Evolutionary conservation across 2,888 invertebrate genomes (phyloP), one percentile per base, ranked within the genome.

Genomic region (Apamea anceps): DNA sequence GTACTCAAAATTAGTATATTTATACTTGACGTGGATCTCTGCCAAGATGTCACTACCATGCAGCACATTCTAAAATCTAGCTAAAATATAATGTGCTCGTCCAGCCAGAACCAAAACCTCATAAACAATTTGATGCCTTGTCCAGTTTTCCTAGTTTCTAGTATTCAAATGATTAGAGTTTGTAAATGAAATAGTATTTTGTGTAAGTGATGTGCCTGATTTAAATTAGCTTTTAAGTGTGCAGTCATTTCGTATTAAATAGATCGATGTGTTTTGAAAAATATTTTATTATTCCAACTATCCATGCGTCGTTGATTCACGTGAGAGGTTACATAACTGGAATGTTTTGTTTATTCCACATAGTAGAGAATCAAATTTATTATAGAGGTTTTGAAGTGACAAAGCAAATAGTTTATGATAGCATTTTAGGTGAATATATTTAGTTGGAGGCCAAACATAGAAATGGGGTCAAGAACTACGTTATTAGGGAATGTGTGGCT

Each of bases 41-140:
- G 96, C 96, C 96, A 97, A 96, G 93, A 95, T 95, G 95, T 95
- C 95, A 95, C 93, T 94, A 95, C 96, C 96, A 96, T 95, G 90
- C 94, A 92, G 85, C 88, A 91, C 93, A 93, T 94, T 94, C 92
- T 94, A 91, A 93, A 93, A 94, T 93, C 89, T 91, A 91, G 87
- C 92, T 93, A 92, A 94, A 94, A 92, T 93, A 92, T 90, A 91
- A 90, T 83, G 83, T 82, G 79, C 86, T 89, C 87, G 85, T 85
- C 82, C 85, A 87, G 81, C 79, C 82, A 84, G 84, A 86, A 84
- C 87, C 80, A 82, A 90, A 86, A 65, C 60, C 75, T 80, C 73
- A 84, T 79, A 83, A 86, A 77, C 62, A 78, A 87, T 83, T 76
- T 75, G 75, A 81, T 71, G 72, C 67, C 79, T 72, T 79, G 70